These are phyloP conservation scores for Tarsius wallacei DNA, from an alignment of 2,797 vertebrate genomes.

Conservation along the genomic window DNA sequence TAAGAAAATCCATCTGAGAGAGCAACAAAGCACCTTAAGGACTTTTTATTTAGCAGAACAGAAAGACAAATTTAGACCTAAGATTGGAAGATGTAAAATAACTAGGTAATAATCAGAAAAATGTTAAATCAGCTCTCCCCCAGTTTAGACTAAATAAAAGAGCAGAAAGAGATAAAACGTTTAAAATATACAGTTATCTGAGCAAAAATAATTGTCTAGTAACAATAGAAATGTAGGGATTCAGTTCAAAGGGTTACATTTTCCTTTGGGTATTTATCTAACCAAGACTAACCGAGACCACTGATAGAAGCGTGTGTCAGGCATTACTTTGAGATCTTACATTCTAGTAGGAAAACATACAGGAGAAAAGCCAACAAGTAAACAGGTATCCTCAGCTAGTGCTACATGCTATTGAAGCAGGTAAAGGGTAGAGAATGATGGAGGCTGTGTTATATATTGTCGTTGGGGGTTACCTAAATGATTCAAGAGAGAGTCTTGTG, in stretches of 20 bases:
- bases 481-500: rapidly evolving
- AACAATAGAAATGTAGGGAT: background rate
- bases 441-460: rapidly evolving
- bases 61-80: slow-evolving; percentile 32
- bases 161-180: background rate
- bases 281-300: background rate
- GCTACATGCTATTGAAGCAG: background rate
- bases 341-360: background rate
- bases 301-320: background rate
- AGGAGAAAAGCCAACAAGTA: background rate
- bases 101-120: slow-evolving; percentile 26
- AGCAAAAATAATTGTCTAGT: slow-evolving; percentile 21
- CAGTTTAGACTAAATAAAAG: background rate
- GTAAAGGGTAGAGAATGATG: too few species aligned
- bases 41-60: background rate
- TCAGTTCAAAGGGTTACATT: background rate
- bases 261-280: background rate
- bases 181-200: background rate
- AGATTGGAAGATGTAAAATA: slow-evolving; percentile 48
- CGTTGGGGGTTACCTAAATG: background rate
- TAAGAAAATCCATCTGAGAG: slow-evolving; percentile 49
- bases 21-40: background rate
- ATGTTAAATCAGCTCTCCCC: background rate
- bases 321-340: background rate
- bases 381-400: background rate